A percentile compares a stretch with the other conserved stretches of the same genome.
Evolutionary conservation across 2,113 vertebrate species (phyloP).

Genomic region (Crotophaga sulcirostris): DNA sequence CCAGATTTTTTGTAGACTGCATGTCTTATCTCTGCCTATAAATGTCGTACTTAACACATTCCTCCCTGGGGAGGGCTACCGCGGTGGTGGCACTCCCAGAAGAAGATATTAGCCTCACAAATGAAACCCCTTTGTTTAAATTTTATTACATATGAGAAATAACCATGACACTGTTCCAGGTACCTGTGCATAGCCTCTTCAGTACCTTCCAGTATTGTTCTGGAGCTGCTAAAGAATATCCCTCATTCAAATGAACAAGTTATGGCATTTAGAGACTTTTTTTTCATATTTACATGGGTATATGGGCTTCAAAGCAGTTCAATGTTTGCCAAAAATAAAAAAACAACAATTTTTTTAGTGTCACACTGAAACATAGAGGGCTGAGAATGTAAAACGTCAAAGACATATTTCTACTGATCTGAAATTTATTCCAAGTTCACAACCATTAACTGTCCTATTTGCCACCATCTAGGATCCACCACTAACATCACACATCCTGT

Average conservation of each 20-base stretch:
- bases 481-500: rapidly evolving
- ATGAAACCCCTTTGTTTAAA: not conserved
- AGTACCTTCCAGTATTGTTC: not conserved
- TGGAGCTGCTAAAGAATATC: not conserved
- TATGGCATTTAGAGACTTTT: not conserved
- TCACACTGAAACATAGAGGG: not conserved
- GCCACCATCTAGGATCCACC: rapidly evolving
- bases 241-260: not conserved
- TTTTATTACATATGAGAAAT: not conserved
- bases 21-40: not conserved
- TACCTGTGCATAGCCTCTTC: not conserved
- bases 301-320: not conserved
- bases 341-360: not conserved
- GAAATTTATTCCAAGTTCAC: not conserved
- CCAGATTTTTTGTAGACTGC: not conserved
- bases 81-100: not conserved
- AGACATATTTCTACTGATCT: not conserved
- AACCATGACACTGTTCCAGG: not conserved
- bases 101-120: not conserved
- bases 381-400: not conserved
- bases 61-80: not conserved
- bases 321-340: not conserved
- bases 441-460: not conserved
- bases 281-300: not conserved
- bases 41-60: not conserved